Base-by-base conservation (phyloP, 2,113 vertebrate species). In the Macquaria ambigua region DNA sequence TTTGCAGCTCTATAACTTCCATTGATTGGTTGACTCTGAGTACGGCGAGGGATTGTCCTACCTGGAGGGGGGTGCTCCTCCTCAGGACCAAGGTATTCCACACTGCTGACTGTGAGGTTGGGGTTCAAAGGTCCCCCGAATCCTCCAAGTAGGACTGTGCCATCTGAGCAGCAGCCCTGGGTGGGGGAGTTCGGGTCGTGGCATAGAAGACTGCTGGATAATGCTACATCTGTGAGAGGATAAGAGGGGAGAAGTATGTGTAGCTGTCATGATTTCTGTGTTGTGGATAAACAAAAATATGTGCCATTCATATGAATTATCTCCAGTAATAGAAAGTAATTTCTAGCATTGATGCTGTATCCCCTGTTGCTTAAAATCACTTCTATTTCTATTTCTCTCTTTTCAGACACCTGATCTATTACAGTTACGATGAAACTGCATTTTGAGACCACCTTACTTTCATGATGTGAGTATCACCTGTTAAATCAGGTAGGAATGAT, bases 21-120 rank as follows among this genome's bases (percentile, higher is more conserved):
- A 61, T 37, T 78, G 41, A 80, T 77, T 25, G 14, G 52, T 34
- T 79, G 70, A 56, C 43, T 58, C 1, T 46, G 62, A 18, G 39
- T 14, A 67, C 20, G 50, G n/a, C 3, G 52, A 67, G 8, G 21
- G 28, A 68, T 28, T 14, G 56, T 77, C 75, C 41, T 87, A 96
- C 95, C 93, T 90, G 89, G 81, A 58, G 92, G 86, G 37, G 93
- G 86, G 50, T 82, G 88, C 12, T 95, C 95, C 72, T 95, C 93
- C 4, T 96, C 95, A 15, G 95, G 95, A 80, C 96, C 94, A 34
- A 96, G 94, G 79, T 96, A 96, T 83, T 96, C 95, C 91, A 95
- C 94, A 50, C 95, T 96, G 92, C 94, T 96, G 85, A 96, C 94
- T 41, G 95, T 94, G 77, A 96, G 90, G 86, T 93, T 94, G 41